Base-by-base conservation (phyloP, 1,140 invertebrate genomes). In the Maniola jurtina region DNA sequence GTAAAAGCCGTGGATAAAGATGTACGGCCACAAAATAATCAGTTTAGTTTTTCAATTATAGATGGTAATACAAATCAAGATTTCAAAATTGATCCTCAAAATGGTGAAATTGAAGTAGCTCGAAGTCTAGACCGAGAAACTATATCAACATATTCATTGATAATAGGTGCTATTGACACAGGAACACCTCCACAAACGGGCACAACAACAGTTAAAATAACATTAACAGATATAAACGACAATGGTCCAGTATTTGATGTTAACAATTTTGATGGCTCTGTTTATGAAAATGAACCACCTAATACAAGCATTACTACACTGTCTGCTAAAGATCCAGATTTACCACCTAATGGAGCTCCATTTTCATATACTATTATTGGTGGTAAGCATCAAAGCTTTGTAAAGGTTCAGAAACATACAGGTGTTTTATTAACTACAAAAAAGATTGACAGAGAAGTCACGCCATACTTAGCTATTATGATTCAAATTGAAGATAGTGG, bases 1-100 rank as follows among this genome's bases (percentile, higher is more conserved):
- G 97, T 99, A 0, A 94, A 95, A 80, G 98, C 98, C 1, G 89
- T 96, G 0, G 98, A 99, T 81, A 97, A 97, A 89, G 98, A 99
- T 86, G 96, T 98, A 0, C 92, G 96, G 3, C 95, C 95, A 11
- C 95, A 97, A 80, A 98, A 99, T 81, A 97, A 97, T 89, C 95
- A 97, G 72, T 99, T 99, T 80, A 95, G 94, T 33, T 99, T 97
- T 81, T 96, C 96, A 0, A 98, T 99, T 38, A 94, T 98, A 33
- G 93, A 93, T 52, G 97, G 97, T 5, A 98, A 98, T 81, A 84
- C 92, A 0, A 95, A 95, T 38, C 95, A 96, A 83, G 93, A 94
- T 40, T 99, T 99, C 83, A 96, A 95, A 80, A 94, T 99, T n/a
- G 96, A 98, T 91, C 94, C 96, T 0, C 94, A 95, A 75, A 94